These are phyloP conservation scores for Daphoenositta chrysoptera DNA, from an alignment of 2,113 vertebrate species.

Conservation along the genomic window DNA sequence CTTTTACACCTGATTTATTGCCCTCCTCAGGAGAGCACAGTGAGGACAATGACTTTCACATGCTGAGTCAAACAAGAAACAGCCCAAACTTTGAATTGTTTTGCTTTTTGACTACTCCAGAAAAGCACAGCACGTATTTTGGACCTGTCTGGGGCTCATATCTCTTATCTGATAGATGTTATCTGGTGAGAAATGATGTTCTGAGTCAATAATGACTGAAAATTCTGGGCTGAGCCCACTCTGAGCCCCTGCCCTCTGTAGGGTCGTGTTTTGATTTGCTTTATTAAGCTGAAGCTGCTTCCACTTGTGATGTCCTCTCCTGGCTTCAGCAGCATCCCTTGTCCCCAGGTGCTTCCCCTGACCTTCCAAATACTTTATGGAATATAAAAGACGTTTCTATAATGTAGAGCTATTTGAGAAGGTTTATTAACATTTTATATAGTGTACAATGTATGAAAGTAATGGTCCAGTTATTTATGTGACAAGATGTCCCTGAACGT, in stretches of 20 bases:
- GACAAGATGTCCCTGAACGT: slow-evolving; percentile 12
- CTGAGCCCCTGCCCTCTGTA: background rate
- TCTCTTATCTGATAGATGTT: background rate
- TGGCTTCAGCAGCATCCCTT: background rate
- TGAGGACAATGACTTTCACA: background rate
- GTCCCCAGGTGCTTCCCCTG: background rate
- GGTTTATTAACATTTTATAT: slow-evolving; percentile 61
- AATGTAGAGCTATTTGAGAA: slow-evolving; percentile 10
- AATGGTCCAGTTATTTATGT: slow-evolving; percentile 49
- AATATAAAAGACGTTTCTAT: slow-evolving; percentile 5
- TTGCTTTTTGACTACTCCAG: background rate
- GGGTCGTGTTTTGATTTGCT: background rate
- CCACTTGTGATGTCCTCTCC: background rate
- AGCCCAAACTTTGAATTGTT: background rate
- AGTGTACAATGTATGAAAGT: slow-evolving; percentile 13
- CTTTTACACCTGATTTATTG: slow-evolving; percentile 23
- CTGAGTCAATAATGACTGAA: background rate
- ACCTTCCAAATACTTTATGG: background rate
- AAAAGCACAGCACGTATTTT: background rate
- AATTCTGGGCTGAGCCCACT: background rate
- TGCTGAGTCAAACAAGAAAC: background rate
- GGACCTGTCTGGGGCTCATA: background rate
- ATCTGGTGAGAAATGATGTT: background rate
- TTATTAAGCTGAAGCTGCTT: background rate
- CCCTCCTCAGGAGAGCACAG: background rate